A percentile compares a stretch with the other conserved stretches of the same genome.
These are phyloP conservation scores for Myxocyprinus asiaticus DNA, from an alignment of 2,113 vertebrate species.

Conservation along the genomic window DNA sequence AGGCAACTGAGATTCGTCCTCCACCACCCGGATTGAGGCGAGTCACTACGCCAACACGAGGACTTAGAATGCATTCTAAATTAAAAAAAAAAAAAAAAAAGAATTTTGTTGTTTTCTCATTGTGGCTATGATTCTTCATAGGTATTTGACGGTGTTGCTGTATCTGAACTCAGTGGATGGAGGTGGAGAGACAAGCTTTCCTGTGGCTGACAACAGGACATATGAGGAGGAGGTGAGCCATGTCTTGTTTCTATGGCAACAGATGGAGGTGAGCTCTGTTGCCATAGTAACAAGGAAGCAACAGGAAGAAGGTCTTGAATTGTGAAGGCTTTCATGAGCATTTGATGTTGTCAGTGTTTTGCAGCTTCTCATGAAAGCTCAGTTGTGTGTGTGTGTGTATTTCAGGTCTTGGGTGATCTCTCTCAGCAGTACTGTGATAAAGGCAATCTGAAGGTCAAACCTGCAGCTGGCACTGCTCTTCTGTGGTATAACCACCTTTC, in stretches of 20 bases:
- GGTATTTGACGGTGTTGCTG: conserved; percentile 90
- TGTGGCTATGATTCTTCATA: conserved; percentile 55
- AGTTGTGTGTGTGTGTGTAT: conserved; percentile 53
- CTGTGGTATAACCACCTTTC: conserved; percentile 98
- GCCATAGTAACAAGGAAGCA: conserved; percentile 16
- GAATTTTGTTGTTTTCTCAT: neutral
- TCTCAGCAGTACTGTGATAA: conserved; percentile 87
- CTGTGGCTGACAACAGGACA: conserved; percentile 93
- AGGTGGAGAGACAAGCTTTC: conserved; percentile 91
- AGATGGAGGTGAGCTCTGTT: conserved; percentile 4
- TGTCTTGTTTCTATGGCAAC: conserved; percentile 2
- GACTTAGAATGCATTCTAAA: no score
- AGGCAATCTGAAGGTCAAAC: conserved; percentile 89
- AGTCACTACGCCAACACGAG: no score
- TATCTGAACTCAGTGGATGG: conserved; percentile 90
- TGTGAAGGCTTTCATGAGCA: neutral
- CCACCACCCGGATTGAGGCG: no score
- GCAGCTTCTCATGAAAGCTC: neutral
- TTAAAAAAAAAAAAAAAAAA: no score
- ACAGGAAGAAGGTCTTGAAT: conserved; percentile 33
- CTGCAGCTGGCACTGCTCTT: conserved; percentile 86
- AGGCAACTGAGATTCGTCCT: no score
- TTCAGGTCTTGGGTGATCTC: conserved; percentile 88
- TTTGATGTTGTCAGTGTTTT: neutral
- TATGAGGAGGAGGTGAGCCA: conserved; percentile 86